These are phyloP conservation scores for Mimumesa dahlbomi DNA, from an alignment of 2,888 invertebrate species.

Conservation along the genomic window DNA sequence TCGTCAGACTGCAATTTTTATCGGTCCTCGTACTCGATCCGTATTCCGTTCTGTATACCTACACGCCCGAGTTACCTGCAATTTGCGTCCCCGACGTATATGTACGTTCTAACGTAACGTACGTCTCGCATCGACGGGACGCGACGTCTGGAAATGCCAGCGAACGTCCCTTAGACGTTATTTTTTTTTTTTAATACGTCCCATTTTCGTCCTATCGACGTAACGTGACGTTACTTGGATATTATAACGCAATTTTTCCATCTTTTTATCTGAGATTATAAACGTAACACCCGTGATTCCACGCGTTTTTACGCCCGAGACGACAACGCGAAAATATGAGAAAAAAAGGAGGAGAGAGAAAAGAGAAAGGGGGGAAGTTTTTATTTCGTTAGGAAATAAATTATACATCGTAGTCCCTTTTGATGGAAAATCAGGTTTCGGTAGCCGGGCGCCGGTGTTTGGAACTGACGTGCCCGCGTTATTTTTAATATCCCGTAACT, in stretches of 20 bases:
- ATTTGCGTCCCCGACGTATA: conserved; percentile 49
- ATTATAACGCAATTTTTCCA: background rate
- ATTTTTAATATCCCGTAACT: conserved; percentile 10
- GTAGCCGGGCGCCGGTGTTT: no score
- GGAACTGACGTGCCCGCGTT: no score
- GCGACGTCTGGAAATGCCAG: no score
- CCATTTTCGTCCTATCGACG: background rate
- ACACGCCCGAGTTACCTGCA: conserved; percentile 33
- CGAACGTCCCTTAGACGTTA: no score
- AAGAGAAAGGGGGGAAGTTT: no score
- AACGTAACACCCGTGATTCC: no score
- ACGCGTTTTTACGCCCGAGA: no score
- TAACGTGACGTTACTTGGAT: background rate
- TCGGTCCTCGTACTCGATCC: conserved; percentile 32
- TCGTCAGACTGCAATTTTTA: conserved; percentile 53
- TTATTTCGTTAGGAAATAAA: no score
- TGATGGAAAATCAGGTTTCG: no score
- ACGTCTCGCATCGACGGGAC: conserved; percentile 30
- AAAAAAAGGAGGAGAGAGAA: no score
- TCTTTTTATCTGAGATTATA: background rate
- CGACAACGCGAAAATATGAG: no score
- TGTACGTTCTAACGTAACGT: conserved; percentile 19
- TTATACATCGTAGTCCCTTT: no score
- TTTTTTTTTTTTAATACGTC: background rate
- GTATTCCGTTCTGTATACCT: conserved; percentile 5